phyloP scores from a whole-genome alignment of 2,113 vertebrate species.

The Litocranius walleri region DNA sequence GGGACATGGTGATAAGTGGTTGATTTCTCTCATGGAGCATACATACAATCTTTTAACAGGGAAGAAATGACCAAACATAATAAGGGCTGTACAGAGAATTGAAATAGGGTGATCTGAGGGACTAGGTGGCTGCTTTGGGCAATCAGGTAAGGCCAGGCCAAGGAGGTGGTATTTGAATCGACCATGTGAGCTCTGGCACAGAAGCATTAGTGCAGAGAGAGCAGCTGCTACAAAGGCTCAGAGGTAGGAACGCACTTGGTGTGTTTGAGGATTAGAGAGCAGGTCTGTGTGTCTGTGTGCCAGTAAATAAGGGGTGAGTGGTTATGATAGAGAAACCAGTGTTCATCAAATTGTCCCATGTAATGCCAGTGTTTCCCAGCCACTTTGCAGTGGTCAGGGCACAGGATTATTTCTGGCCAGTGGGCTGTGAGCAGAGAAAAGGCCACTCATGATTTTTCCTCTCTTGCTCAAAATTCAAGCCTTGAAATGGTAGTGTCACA shows the following conservation, averaged over 20 bases:
- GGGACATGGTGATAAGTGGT: background rate
- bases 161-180: background rate
- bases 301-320: rapidly evolving
- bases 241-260: background rate
- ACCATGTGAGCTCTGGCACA: background rate
- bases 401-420: background rate
- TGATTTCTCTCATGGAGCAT: rapidly evolving
- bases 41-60: rapidly evolving
- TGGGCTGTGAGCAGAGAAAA: background rate
- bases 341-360: background rate
- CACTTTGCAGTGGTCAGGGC: too few relatives aligned
- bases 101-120: background rate
- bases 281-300: background rate
- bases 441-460: background rate
- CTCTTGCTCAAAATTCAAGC: background rate
- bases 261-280: background rate
- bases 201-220: background rate
- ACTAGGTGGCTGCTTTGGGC: background rate
- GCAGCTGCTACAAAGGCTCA: background rate
- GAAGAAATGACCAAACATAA: rapidly evolving
- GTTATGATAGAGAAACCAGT: background rate
- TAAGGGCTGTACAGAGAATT: background rate
- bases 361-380: background rate
- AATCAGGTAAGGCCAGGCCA: background rate
- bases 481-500: background rate